A percentile compares a stretch with the other conserved stretches of the same genome.
Conservation (phyloP, 2,888 invertebrate genomes). For the Hermaeophaga mercurialis region DNA sequence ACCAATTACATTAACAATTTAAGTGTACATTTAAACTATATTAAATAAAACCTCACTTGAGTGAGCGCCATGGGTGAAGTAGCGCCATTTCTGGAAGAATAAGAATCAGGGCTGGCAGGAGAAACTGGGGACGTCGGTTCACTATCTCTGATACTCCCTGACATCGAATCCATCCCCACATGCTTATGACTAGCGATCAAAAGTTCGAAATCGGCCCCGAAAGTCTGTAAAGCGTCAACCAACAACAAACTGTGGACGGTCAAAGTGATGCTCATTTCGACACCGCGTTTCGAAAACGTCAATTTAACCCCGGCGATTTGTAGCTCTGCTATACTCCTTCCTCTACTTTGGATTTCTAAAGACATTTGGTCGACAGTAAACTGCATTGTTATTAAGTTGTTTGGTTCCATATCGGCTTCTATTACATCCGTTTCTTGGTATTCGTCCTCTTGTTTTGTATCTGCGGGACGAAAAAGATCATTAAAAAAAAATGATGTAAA, state of each 20-base stretch:
- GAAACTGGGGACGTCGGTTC: conserved; percentile 89
- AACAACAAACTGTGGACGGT: conserved; percentile 91
- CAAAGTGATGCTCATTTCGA: conserved; percentile 77
- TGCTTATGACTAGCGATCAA: conserved; percentile 94
- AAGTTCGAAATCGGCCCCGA: conserved; percentile 93
- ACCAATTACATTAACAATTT: too few species aligned
- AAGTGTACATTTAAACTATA: too few species aligned
- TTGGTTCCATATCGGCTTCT: conserved; percentile 61
- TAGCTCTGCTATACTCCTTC: conserved; percentile 89
- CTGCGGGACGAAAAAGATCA: too few species aligned
- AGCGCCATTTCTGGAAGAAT: conserved; percentile 44
- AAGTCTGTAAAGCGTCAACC: conserved; percentile 94
- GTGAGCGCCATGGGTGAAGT: conserved; percentile 64
- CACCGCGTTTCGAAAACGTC: conserved; percentile 73
- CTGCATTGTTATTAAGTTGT: conserved; percentile 77
- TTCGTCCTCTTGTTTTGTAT: background rate
- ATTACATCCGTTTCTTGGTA: conserved; percentile 22
- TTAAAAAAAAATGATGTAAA: too few species aligned
- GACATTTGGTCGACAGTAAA: conserved; percentile 89
- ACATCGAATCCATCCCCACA: conserved; percentile 92
- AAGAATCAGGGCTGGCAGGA: conserved; percentile 74
- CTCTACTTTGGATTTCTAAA: conserved; percentile 82
- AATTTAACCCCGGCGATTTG: conserved; percentile 89
- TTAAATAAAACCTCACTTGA: conserved; percentile 2
- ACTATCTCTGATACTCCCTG: conserved; percentile 89